Conservation (phyloP, 1,140 invertebrate species). For the Bathynomus jamesi region DNA sequence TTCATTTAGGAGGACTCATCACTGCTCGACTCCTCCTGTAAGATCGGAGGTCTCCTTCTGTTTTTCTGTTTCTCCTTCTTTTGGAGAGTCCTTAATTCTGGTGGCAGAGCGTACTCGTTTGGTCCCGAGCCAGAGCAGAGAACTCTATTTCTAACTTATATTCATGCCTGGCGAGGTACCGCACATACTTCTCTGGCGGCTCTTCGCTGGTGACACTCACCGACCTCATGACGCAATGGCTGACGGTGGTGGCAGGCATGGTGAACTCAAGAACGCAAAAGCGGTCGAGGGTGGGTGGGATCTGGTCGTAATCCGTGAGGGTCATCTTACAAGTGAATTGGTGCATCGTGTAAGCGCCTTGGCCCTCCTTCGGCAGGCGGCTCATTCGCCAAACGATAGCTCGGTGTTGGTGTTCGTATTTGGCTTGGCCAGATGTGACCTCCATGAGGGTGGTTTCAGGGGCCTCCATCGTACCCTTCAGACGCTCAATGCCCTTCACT, state of each 20-base stretch:
- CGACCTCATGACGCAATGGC: conserved; percentile 90
- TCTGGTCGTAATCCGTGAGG: conserved; percentile 92
- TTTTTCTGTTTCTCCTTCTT: conserved; percentile 19
- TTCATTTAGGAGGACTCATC: conserved; percentile 36
- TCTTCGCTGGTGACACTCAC: conserved; percentile 73
- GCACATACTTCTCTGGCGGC: conserved; percentile 96
- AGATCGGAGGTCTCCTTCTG: conserved; percentile 14
- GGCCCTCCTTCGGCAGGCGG: conserved; percentile 89
- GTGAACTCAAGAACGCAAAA: conserved; percentile 92
- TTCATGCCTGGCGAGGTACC: conserved; percentile 69
- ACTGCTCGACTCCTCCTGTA: conserved; percentile 31
- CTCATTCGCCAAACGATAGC: conserved; percentile 97
- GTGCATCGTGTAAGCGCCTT: conserved; percentile 95
- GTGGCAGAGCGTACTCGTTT: conserved; percentile 65
- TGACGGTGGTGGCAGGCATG: conserved; percentile 96
- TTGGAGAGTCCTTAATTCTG: conserved; percentile 46
- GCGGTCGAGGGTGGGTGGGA: conserved; percentile 83
- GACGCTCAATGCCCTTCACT: conserved; percentile 86
- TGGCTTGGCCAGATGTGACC: conserved; percentile 93
- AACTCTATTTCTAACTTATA: conserved; percentile 74
- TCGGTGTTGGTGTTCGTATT: conserved; percentile 97
- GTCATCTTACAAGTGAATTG: conserved; percentile 85
- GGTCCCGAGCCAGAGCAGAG: conserved; percentile 63
- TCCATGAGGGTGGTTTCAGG: conserved; percentile 91
- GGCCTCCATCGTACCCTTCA: conserved; percentile 84